phyloP scores from a whole-genome alignment of 1,140 invertebrate species.

The Riptortus pedestris region DNA sequence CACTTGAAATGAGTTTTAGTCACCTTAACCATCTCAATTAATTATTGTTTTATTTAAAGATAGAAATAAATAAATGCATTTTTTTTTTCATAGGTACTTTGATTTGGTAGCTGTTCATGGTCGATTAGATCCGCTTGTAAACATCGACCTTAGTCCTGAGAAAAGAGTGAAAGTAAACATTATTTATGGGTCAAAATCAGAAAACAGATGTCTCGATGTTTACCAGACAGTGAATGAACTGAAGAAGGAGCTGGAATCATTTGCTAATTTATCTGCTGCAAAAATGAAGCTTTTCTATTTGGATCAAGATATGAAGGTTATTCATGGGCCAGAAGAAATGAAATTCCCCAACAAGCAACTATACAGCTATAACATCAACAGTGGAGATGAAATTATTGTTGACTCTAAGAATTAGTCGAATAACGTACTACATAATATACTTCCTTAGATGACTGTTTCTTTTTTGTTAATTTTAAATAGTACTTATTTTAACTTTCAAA shows the following conservation, averaged over 20 bases:
- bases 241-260: slow-evolving; percentile 64
- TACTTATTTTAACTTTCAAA: too few relatives aligned
- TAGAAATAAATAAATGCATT: too few relatives aligned
- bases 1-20: too few relatives aligned
- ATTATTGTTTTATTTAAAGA: too few relatives aligned
- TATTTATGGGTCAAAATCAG: slow-evolving; percentile 56
- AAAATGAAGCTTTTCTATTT: slow-evolving; percentile 80
- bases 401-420: slow-evolving; percentile 41
- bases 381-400: slow-evolving; percentile 83
- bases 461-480: background rate
- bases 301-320: slow-evolving; percentile 49
- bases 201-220: slow-evolving; percentile 42
- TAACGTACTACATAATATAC: too few relatives aligned
- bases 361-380: slow-evolving; percentile 81
- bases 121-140: slow-evolving; percentile 73
- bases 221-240: slow-evolving; percentile 51
- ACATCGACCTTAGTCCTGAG: slow-evolving; percentile 73
- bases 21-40: too few relatives aligned
- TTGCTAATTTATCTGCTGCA: slow-evolving; percentile 64
- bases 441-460: too few relatives aligned
- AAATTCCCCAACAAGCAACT: slow-evolving; percentile 74
- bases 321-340: slow-evolving; percentile 71
- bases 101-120: slow-evolving; percentile 73
- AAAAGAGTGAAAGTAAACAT: slow-evolving; percentile 75
- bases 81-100: slow-evolving; percentile 52